Evolutionary conservation across 1,140 invertebrate genomes (phyloP).

Genomic region (Papilio polytes): DNA sequence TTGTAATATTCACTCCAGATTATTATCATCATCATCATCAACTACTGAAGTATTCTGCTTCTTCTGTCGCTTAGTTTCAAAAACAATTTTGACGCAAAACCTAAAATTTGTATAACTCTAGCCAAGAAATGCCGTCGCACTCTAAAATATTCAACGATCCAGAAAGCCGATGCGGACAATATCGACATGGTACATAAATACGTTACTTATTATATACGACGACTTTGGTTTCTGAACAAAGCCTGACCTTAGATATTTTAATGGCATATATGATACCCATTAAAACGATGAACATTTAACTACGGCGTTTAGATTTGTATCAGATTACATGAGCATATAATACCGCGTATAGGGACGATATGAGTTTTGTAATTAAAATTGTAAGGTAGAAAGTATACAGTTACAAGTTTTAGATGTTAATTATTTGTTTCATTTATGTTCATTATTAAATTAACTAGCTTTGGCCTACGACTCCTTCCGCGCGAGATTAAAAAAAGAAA

Average conservation of each 20-base stretch:
- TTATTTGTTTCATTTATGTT: no score
- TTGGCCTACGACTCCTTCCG: no score
- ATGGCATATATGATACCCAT: neutral
- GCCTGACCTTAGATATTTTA: neutral
- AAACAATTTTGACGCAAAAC: no score
- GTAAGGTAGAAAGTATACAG: neutral
- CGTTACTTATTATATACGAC: neutral
- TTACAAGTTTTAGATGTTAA: no score
- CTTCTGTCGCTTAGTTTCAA: no score
- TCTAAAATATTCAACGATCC: neutral
- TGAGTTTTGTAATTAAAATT: neutral
- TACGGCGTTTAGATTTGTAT: neutral
- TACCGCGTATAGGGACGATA: neutral
- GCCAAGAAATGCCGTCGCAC: no score
- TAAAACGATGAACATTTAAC: neutral
- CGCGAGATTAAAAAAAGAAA: no score
- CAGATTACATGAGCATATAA: neutral
- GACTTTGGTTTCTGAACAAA: neutral
- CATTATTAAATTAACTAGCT: no score
- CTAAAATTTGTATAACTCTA: neutral
- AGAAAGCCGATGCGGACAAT: neutral
- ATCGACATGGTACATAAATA: neutral
- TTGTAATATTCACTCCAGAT: neutral
- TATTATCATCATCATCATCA: no score
- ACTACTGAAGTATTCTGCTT: neutral